These are phyloP conservation scores for Reinhardtius hippoglossoides DNA, from an alignment of 2,113 vertebrate genomes.

Conservation along the genomic window DNA sequence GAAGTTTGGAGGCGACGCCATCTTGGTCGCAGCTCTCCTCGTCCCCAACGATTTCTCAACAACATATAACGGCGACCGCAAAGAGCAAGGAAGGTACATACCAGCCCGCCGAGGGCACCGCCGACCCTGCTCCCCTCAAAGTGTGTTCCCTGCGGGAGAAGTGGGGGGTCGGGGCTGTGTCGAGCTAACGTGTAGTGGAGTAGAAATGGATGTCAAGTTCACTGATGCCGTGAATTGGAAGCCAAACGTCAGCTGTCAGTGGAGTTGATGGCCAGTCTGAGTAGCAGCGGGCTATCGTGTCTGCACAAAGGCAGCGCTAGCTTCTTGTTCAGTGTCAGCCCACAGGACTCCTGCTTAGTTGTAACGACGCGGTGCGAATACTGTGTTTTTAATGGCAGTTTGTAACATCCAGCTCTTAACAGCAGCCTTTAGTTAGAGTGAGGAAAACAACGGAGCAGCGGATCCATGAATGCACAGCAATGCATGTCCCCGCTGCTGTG, in stretches of 20 bases:
- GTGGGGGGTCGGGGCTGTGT: constrained; percentile 21
- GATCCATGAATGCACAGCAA: constrained; percentile 44
- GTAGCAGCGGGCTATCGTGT: constrained; percentile 55
- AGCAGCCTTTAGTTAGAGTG: constrained; percentile 36
- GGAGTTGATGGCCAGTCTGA: constrained; percentile 67
- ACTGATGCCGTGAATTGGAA: constrained; percentile 75
- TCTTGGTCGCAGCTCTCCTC: constrained; percentile 97
- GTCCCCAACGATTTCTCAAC: constrained; percentile 92
- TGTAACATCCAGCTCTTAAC: neutral
- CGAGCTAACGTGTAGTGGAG: constrained; percentile 38
- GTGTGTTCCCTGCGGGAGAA: constrained; percentile 5
- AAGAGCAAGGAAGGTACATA: constrained; percentile 90
- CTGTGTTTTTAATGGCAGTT: neutral
- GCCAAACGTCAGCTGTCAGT: constrained; percentile 81
- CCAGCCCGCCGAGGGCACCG: constrained; percentile 25
- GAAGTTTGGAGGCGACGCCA: constrained; percentile 99
- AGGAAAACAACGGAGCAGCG: constrained; percentile 46
- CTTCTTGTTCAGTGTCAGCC: constrained; percentile 32
- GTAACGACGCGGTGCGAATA: neutral
- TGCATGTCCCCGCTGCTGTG: constrained; percentile 26
- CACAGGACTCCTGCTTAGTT: too few species aligned
- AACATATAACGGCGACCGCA: constrained; percentile 87
- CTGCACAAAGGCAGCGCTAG: constrained; percentile 64
- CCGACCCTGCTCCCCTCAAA: constrained; percentile 17
- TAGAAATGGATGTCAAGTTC: constrained; percentile 79